Base-by-base conservation (phyloP, 2,113 vertebrate species). In the Albula glossodonta region DNA sequence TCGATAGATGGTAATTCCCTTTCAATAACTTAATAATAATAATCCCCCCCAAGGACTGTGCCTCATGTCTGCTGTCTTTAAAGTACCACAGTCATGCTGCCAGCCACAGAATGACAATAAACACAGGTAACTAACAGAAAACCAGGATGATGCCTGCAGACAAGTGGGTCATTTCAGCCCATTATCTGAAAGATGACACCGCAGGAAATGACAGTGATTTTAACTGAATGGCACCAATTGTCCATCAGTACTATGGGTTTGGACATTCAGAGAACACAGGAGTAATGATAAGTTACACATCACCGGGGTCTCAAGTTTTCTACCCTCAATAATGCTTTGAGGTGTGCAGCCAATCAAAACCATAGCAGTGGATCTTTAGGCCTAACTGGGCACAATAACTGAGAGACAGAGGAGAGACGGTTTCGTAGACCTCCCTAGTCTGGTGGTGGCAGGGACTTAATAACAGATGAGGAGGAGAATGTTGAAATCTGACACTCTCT, bases 161-260 rank as follows among this genome's bases (percentile, higher is more conserved):
- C 80, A 81, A 81, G 79, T 79, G 87, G 80, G 82, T 86, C 86
- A 70, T 83, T 88, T 86, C 81, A 87, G 81, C 80, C 88, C 49
- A 91, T 94, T 94, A 93, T 91, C 87, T 93, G 92, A 91, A 93
- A 95, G 91, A 89, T 86, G 91, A 94, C 89, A 91, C 89, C 89
- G 90, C 90, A 90, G 86, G 84, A 91, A 89, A 88, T 85, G 87
- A 85, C 49, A 57, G 82, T 66, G 53, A 70, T 84, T 57, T 83
- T 78, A 83, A 90, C 84, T 90, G 86, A 63, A 79, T 88, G 78
- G 89, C 87, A 91, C 70, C 83, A 50, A 83, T 51, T 52, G 60
- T 81, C 78, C 13, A 19, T 52, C 82, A 78, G 78, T 25, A 63
- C 77, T 51, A 85, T 53, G 78, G 80, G 83, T 25, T 80, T 86